Base-by-base conservation (phyloP, 1,140 invertebrate genomes). In the Heliconius hewitsoni region DNA sequence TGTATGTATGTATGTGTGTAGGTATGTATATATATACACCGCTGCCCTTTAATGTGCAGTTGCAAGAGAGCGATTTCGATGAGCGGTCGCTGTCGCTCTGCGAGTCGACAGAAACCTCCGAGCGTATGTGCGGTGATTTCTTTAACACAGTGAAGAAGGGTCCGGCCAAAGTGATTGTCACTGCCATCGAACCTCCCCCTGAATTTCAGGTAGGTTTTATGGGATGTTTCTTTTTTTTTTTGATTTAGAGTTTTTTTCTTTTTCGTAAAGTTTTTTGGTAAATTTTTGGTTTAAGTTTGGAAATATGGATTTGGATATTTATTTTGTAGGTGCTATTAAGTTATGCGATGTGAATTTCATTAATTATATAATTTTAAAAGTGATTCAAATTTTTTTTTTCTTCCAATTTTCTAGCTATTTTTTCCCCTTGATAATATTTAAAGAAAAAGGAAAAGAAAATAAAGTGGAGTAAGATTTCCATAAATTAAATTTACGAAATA, bases 71-170 rank as follows among this genome's bases (percentile, higher is more conserved):
- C 85, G 94, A 95, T 84, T 95, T 94, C 83, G 94, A 95, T 87
- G 94, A 95, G 79, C 90, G 90, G 82, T 95, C 94, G 73, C 84
- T 95, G 79, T 95, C 93, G 71, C 87, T 93, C 72, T 94, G 93
- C 85, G 94, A 95, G 83, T 94, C 91, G 5, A 89, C 92, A 77
- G 94, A 94, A 72, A 82, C 90, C 3, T 93, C 93, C 18, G 94
- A 94, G 80, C 91, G 96, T 1, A 97, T 97, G 95, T 97, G 96
- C 84, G 96, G 96, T 39, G 97, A 97, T 90, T 97, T 97, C 88
- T 97, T 97, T 87, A 97, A 97, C 87, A 97, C 97, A 9, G 93
- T 97, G 76, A 97, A 97, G 86, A 97, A 97, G 93, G 97, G 96
- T 37, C 96, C 97, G 30, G 95, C 88, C 30, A 95, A 95, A 88